These are phyloP conservation scores for Phataginus tetradactyla DNA, from an alignment of 2,797 vertebrate species.

Conservation along the genomic window DNA sequence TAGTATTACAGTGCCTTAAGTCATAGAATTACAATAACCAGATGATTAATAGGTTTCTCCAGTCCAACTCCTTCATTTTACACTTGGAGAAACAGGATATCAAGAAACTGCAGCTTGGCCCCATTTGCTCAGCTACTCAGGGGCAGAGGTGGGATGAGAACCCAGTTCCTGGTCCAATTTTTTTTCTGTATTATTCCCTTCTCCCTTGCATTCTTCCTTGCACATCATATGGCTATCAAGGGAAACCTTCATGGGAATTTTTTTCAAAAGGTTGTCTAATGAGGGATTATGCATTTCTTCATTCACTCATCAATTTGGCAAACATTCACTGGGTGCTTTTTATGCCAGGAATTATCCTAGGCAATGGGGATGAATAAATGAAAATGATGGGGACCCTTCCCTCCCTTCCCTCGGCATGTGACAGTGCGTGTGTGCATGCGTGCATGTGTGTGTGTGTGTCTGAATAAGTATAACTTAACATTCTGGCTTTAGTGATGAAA, in stretches of 20 bases:
- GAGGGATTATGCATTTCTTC: background rate
- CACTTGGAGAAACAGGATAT: constrained; percentile 2
- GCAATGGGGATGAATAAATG: background rate
- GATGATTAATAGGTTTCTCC: constrained; percentile 36
- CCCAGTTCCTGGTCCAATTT: background rate
- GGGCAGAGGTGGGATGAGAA: background rate
- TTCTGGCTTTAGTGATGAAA: background rate
- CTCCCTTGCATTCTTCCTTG: background rate
- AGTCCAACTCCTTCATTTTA: constrained; percentile 27
- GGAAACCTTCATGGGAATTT: background rate
- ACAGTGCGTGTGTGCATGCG: background rate
- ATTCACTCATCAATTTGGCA: background rate
- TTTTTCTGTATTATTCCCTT: background rate
- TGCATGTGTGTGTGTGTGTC: too few species aligned
- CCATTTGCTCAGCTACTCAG: background rate
- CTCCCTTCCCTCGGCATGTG: background rate
- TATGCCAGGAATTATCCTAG: background rate
- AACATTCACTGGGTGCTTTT: background rate
- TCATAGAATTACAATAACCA: background rate
- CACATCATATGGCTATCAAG: background rate
- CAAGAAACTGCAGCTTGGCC: background rate
- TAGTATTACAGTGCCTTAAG: constrained; percentile 32
- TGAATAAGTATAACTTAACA: background rate
- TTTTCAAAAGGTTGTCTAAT: background rate
- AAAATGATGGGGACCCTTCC: background rate